These are phyloP conservation scores for Phrynocephalus vlangalii DNA, from an alignment of 2,797 vertebrate genomes.

Conservation along the genomic window DNA sequence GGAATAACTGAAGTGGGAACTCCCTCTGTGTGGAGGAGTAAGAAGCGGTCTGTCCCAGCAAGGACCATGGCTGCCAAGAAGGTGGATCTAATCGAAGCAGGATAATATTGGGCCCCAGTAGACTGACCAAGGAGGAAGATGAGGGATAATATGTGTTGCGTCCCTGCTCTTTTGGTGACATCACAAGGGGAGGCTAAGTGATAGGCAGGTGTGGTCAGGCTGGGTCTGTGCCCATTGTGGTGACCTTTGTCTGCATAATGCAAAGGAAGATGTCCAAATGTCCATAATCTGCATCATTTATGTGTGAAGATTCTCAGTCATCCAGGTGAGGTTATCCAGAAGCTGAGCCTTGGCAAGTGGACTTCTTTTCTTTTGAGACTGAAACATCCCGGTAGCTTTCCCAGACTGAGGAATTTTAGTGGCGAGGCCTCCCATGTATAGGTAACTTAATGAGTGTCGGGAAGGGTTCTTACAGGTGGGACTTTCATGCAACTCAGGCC, in stretches of 20 bases:
- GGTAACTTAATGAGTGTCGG: no score
- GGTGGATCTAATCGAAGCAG: neutral
- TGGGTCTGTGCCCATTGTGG: neutral
- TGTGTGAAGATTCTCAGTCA: no score
- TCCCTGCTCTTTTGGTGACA: neutral
- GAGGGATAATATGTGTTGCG: neutral
- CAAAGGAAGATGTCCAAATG: neutral
- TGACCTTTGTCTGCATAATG: neutral
- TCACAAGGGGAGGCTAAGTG: neutral
- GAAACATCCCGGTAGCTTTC: no score
- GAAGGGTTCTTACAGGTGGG: no score
- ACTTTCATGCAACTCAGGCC: no score
- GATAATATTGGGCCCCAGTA: neutral
- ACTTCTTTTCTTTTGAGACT: no score
- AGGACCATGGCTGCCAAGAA: neutral
- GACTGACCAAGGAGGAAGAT: neutral
- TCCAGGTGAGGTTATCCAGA: no score
- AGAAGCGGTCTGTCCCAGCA: neutral
- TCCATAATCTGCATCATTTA: neutral
- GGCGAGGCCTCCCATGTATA: no score
- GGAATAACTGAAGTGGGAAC: neutral
- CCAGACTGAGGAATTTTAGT: no score
- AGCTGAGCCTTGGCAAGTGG: no score
- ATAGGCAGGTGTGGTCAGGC: neutral
- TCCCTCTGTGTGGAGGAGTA: neutral